Percentiles rank a stretch among this genome's conserved stretches.
Conservation (phyloP, 1,140 invertebrate species). For the Drosophila sproati region DNA sequence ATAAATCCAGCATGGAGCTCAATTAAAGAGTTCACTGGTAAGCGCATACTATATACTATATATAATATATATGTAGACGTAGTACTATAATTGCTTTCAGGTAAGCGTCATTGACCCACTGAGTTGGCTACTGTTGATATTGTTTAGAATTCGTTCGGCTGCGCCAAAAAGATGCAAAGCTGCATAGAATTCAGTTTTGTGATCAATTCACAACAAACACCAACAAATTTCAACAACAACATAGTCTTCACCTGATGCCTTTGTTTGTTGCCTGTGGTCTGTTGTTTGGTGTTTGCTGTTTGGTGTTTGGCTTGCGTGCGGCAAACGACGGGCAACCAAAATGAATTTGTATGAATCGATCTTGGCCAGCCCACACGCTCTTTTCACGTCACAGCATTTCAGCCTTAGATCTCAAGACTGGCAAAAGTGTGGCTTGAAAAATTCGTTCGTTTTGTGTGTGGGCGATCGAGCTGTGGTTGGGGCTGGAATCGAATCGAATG, state of each 20-base stretch:
- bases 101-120: not conserved
- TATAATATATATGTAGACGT: too few species aligned
- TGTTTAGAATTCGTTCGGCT: not conserved
- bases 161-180: not conserved
- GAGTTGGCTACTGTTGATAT: not conserved
- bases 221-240: slow-evolving; percentile 27
- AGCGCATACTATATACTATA: too few species aligned
- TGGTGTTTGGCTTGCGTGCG: not conserved
- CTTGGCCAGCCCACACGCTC: slow-evolving; percentile 44
- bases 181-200: slow-evolving; percentile 31
- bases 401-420: not conserved
- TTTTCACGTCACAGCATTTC: slow-evolving; percentile 32
- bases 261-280: slow-evolving; percentile 1
- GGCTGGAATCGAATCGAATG: not conserved
- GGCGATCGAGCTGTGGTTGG: slow-evolving; percentile 26
- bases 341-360: slow-evolving; percentile 41
- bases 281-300: not conserved
- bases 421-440: slow-evolving; percentile 48
- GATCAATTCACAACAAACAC: slow-evolving; percentile 31
- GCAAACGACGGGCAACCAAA: not conserved
- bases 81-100: too few species aligned
- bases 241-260: slow-evolving; percentile 24
- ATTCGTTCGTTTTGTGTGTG: slow-evolving; percentile 27
- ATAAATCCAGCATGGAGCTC: too few species aligned
- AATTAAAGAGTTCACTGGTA: too few species aligned